A percentile compares a stretch with the other conserved stretches of the same genome.
These are phyloP conservation scores for Poecile montanus DNA, from an alignment of 2,797 vertebrate species.

Conservation along the genomic window DNA sequence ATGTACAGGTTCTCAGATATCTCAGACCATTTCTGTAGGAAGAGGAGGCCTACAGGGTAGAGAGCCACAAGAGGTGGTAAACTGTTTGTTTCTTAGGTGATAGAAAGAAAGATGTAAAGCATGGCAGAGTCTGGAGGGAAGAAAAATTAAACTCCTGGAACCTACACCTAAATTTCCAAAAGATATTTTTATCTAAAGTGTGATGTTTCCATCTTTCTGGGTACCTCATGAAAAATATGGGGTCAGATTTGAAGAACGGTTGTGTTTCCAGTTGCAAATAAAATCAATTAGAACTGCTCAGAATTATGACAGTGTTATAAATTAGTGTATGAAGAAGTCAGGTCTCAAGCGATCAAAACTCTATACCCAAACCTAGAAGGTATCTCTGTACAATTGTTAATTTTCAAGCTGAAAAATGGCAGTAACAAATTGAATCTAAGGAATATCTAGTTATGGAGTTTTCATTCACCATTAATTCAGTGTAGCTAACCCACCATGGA, in stretches of 20 bases:
- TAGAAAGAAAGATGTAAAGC: not conserved
- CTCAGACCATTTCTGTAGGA: not conserved
- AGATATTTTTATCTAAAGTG: not conserved
- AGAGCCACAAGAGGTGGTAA: not conserved
- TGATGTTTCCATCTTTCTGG: not conserved
- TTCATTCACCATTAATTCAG: not conserved
- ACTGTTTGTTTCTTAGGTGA: not conserved
- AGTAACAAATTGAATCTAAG: not conserved
- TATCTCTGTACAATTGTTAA: not conserved
- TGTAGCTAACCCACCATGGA: not conserved
- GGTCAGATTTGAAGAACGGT: not conserved
- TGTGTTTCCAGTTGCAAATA: not conserved
- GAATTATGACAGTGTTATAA: not conserved
- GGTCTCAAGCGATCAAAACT: not conserved
- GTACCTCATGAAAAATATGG: not conserved
- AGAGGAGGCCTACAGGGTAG: not conserved
- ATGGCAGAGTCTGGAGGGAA: not conserved
- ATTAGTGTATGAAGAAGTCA: not conserved
- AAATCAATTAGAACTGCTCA: not conserved
- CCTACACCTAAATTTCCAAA: not conserved
- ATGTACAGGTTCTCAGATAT: not conserved
- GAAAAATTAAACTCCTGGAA: not conserved
- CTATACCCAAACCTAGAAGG: not conserved
- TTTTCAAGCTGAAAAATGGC: not conserved
- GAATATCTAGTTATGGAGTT: not conserved